Evolutionary conservation across 2,797 vertebrate genomes (phyloP).

Genomic region (Alectoris magna): DNA sequence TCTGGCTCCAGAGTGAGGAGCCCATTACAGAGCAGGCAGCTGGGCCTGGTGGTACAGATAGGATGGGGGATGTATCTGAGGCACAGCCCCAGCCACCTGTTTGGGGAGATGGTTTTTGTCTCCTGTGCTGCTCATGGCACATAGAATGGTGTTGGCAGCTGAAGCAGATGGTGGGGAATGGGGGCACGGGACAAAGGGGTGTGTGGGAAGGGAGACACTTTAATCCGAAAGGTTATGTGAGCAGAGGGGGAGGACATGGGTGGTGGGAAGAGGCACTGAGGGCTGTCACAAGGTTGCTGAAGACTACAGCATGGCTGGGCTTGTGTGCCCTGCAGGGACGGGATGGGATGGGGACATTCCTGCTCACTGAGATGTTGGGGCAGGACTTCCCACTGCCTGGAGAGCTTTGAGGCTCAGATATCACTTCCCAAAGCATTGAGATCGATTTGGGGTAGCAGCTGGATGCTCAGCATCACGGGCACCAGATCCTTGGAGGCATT

Average conservation of each 20-base stretch:
- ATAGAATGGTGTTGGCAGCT: neutral
- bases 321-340: neutral
- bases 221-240: neutral
- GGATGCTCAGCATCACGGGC: neutral
- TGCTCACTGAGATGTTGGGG: accelerated
- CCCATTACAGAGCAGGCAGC: neutral
- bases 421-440: accelerated
- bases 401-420: neutral
- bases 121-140: neutral
- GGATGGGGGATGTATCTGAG: accelerated
- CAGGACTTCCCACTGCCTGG: neutral
- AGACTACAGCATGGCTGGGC: neutral
- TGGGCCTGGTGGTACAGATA: accelerated
- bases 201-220: no score
- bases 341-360: neutral
- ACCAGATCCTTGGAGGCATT: neutral
- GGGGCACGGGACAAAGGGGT: no score
- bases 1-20: neutral
- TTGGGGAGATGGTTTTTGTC: accelerated
- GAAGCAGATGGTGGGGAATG: no score
- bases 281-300: neutral
- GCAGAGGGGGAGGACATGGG: accelerated
- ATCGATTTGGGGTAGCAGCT: neutral
- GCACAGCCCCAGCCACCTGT: neutral
- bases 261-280: neutral